Evolutionary conservation across 2,888 invertebrate species (phyloP), one percentile per base, ranked within the genome.

Genomic region (Holacanthella duospinosa): DNA sequence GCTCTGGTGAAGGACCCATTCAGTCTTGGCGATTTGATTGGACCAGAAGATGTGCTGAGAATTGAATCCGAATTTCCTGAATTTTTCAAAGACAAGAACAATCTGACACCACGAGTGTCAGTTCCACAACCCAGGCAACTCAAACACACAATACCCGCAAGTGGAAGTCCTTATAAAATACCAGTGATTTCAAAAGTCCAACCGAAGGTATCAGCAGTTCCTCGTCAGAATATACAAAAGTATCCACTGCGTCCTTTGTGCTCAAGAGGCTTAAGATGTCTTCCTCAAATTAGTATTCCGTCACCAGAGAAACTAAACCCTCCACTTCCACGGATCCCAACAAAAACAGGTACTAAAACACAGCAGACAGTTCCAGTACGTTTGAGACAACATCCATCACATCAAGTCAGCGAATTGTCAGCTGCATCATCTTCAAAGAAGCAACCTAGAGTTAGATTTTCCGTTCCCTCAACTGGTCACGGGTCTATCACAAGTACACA

Each of bases 1-100:
- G 61, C 70, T 3, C 25, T 72, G 25, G 68, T 64, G 1, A 67
- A 67, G 12, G 66, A 72, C 62, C 72, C 72, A 9, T 67, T 66
- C 28, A 63, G 60, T 9, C 61, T 66, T 16, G 70, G 68, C 54
- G 72, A 66, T 26, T 43, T 69, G 9, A 55, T 68, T 12, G 66
- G 66, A 21, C 70, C 71, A 1, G 64, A 68, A 64, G 70, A 72
- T 65, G 66, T 70, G 9, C 53, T 72, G 3, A 43, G 68, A 16
- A 64, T 70, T 43, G 70, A 72, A 54, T 53, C 59, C n/a, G 61
- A 68, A 43, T 72, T 64, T 65, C 71, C 71, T 6, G 64, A 62
- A 9, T 55, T 72, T n/a, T 72, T 72, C 57, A 61, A 65, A 28
- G 25, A 43, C 4, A 36, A 16, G 16, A 16, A 16, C 3, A 3